A percentile compares a stretch with the other conserved stretches of the same genome.
These are phyloP conservation scores for Psilanteris sp. DNA, from an alignment of 1,140 invertebrate species.

Conservation along the genomic window DNA sequence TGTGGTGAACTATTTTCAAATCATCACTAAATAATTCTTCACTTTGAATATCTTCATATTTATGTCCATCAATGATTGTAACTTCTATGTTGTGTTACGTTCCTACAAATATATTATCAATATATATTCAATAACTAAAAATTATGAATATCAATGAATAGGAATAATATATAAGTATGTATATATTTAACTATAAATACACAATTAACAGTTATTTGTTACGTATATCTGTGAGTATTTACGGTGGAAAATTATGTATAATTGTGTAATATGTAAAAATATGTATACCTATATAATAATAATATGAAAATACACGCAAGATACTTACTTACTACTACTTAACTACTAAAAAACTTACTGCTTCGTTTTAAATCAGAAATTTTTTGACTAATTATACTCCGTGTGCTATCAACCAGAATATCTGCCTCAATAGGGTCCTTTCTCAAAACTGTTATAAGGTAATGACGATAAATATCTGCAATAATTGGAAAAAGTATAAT, in stretches of 20 bases:
- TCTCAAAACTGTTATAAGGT: conserved; percentile 48
- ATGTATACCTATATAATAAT: neutral
- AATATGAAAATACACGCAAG: neutral
- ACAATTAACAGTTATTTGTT: no score
- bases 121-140: neutral
- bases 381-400: conserved; percentile 67
- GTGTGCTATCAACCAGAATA: conserved; percentile 65
- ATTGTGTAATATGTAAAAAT: no score
- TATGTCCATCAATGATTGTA: conserved; percentile 1
- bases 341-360: conserved; percentile 13
- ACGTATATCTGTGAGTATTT: no score
- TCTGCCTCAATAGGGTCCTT: conserved; percentile 51
- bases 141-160: no score
- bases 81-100: conserved; percentile 10
- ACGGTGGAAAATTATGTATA: no score
- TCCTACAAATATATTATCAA: conserved; percentile 12
- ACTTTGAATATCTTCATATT: conserved; percentile 21
- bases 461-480: conserved; percentile 53
- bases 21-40: conserved; percentile 20
- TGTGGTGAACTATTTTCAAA: conserved; percentile 1
- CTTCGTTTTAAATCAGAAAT: conserved; percentile 38
- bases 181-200: no score
- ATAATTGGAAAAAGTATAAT: conserved; percentile 2
- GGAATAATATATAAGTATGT: neutral
- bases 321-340: no score